Evolutionary conservation across 2,113 vertebrate genomes (phyloP).

Genomic region (Actenoides hombroni): DNA sequence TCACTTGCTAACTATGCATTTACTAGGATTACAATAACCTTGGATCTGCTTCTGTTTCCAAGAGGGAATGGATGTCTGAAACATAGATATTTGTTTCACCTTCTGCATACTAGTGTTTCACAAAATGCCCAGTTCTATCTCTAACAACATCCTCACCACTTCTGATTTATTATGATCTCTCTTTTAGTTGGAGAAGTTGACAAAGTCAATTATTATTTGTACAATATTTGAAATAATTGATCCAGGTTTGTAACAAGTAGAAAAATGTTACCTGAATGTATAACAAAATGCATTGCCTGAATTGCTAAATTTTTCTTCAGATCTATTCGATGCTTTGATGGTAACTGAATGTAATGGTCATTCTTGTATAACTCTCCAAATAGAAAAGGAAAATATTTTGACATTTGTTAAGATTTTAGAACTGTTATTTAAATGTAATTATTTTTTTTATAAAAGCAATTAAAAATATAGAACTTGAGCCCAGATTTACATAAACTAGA

Average conservation of each 20-base stretch:
- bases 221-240: not conserved
- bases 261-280: not conserved
- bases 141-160: not conserved
- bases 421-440: not conserved
- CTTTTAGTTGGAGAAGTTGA: not conserved
- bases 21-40: not conserved
- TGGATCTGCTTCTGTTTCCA: not conserved
- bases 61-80: not conserved
- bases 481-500: not conserved
- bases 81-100: not conserved
- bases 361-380: not conserved
- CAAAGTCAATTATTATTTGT: not conserved
- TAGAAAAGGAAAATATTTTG: not conserved
- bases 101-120: not conserved
- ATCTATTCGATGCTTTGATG: not conserved
- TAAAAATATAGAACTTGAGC: not conserved
- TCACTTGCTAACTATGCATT: not conserved
- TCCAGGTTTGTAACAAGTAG: not conserved
- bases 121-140: not conserved
- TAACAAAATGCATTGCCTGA: not conserved
- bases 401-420: not conserved
- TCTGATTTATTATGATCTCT: not conserved
- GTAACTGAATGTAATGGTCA: not conserved
- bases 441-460: not conserved
- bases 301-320: not conserved